Conservation (phyloP, 2,113 vertebrate genomes). For the Haliaeetus leucogaster region DNA sequence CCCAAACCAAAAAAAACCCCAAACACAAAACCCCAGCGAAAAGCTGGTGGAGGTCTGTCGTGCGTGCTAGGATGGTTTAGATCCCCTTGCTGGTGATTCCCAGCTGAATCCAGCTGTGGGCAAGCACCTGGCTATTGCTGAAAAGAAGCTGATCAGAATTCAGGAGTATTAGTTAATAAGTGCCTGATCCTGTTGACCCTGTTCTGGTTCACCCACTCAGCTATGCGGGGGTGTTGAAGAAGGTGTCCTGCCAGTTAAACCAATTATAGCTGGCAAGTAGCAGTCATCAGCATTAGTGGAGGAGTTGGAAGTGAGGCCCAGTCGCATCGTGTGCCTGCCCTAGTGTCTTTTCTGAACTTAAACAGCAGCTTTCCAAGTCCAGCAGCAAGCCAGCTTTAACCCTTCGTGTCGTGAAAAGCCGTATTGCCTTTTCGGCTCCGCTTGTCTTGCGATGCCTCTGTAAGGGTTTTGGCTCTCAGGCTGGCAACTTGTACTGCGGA, state of each 20-base stretch:
- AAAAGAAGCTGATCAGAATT: constrained; percentile 37
- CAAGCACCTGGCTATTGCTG: neutral
- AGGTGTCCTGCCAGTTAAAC: constrained; percentile 57
- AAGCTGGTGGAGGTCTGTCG: rapidly evolving
- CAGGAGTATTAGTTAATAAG: constrained; percentile 56
- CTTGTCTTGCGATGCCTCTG: rapidly evolving
- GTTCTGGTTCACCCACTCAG: constrained; percentile 58
- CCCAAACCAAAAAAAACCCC: too few relatives aligned
- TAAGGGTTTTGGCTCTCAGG: rapidly evolving
- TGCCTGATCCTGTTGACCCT: constrained; percentile 62
- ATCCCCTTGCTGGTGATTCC: neutral
- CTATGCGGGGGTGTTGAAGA: constrained; percentile 58
- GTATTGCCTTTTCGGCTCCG: rapidly evolving
- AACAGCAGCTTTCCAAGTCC: neutral
- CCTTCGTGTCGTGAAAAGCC: neutral
- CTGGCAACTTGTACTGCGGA: neutral
- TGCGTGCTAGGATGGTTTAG: neutral
- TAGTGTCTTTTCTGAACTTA: neutral
- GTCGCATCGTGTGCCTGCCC: neutral
- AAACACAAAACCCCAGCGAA: too few relatives aligned
- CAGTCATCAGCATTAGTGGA: constrained; percentile 25
- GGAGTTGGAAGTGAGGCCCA: constrained; percentile 23
- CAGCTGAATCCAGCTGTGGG: neutral
- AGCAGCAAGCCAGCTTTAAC: neutral
- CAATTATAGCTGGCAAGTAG: constrained; percentile 49